These are phyloP conservation scores for Arge pagana DNA, from an alignment of 2,888 invertebrate species.

Conservation along the genomic window DNA sequence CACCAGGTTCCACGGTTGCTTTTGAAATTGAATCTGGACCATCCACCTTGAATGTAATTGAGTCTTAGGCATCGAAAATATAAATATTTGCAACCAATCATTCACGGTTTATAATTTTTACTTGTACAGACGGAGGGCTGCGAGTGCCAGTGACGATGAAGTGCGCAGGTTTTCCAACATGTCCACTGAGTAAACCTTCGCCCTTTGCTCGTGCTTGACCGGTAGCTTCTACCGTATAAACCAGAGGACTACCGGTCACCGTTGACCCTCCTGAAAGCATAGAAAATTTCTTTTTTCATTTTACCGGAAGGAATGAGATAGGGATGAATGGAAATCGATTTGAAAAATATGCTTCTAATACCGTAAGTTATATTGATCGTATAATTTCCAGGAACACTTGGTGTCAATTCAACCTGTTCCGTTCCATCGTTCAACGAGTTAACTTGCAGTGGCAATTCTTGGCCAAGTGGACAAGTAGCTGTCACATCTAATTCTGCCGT, in stretches of 20 bases:
- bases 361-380: slow-evolving; percentile 71
- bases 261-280: slow-evolving; percentile 49
- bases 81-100: background rate
- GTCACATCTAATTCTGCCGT: slow-evolving; percentile 85
- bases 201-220: slow-evolving; percentile 66
- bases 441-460: slow-evolving; percentile 80
- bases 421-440: slow-evolving; percentile 70
- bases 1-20: slow-evolving; percentile 67
- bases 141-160: slow-evolving; percentile 59
- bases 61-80: slow-evolving; percentile 33
- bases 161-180: slow-evolving; percentile 60
- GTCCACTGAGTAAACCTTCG: slow-evolving; percentile 62
- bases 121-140: slow-evolving; percentile 55
- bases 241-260: slow-evolving; percentile 60
- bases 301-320: background rate
- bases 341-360: slow-evolving; percentile 24
- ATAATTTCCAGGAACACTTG: slow-evolving; percentile 79
- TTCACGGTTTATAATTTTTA: slow-evolving; percentile 25
- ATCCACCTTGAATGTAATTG: slow-evolving; percentile 58
- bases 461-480: slow-evolving; percentile 85
- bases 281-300: background rate
- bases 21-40: slow-evolving; percentile 66
- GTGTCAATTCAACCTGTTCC: slow-evolving; percentile 81
- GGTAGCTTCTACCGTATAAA: slow-evolving; percentile 64
- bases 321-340: background rate